These are phyloP conservation scores for Sinocyclocheilus rhinocerous DNA, from an alignment of 2,113 vertebrate genomes.

Conservation along the genomic window DNA sequence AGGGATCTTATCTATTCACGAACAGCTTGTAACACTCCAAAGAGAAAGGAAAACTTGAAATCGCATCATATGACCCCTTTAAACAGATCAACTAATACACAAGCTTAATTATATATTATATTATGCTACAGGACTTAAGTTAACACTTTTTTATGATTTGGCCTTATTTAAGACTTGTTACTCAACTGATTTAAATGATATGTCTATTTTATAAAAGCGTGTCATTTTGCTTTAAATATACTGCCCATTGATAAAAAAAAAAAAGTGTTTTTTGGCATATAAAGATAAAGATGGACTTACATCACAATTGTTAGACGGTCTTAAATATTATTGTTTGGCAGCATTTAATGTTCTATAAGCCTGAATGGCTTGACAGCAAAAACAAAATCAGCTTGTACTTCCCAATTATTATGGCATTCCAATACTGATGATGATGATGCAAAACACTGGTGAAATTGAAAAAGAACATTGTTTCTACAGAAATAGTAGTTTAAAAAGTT, in stretches of 20 bases:
- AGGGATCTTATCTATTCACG: too few species aligned
- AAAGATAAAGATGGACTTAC: background rate
- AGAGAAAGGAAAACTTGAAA: too few species aligned
- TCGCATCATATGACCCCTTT: background rate
- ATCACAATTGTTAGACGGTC: background rate
- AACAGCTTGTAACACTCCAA: too few species aligned
- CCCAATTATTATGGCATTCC: slow-evolving; percentile 5
- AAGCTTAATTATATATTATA: background rate
- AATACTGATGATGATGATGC: slow-evolving; percentile 5
- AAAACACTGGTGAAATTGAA: slow-evolving; percentile 33
- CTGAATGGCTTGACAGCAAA: background rate
- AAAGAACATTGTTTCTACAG: background rate
- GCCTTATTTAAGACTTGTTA: background rate
- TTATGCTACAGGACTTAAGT: background rate
- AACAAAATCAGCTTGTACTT: background rate
- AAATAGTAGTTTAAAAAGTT: background rate
- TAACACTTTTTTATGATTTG: background rate
- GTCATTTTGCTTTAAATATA: background rate
- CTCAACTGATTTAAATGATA: background rate
- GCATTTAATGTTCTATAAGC: background rate
- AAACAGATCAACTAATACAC: background rate
- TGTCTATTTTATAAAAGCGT: background rate
- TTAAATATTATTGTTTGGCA: background rate
- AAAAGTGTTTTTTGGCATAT: background rate
- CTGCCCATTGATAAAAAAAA: background rate